Evolutionary conservation across 1,140 invertebrate genomes (phyloP).

Genomic region (Megalonaias nervosa): DNA sequence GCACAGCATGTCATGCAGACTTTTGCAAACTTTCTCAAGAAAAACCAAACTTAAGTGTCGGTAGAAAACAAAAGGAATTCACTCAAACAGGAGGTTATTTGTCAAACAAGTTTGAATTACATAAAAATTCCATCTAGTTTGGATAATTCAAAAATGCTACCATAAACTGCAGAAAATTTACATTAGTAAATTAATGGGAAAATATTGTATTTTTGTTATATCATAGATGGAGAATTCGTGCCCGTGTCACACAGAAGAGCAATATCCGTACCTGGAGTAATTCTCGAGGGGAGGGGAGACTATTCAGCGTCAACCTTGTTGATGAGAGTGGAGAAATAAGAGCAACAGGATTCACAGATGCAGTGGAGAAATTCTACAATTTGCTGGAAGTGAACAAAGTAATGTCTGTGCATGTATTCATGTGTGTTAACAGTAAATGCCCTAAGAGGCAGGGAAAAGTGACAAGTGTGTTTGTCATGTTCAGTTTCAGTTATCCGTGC

Average conservation of each 20-base stretch:
- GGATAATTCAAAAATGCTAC: too few species aligned
- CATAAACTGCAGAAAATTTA: too few species aligned
- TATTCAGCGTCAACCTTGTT: constrained; percentile 93
- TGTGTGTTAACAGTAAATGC: neutral
- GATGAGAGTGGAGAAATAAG: constrained; percentile 97
- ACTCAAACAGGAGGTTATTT: too few species aligned
- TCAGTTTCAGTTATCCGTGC: neutral
- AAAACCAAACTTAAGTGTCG: too few species aligned
- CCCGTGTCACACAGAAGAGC: constrained; percentile 88
- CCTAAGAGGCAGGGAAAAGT: neutral
- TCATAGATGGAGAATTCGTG: constrained; percentile 92
- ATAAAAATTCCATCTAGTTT: too few species aligned
- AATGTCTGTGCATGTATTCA: constrained; percentile 7
- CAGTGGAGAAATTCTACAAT: constrained; percentile 92
- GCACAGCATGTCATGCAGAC: too few species aligned
- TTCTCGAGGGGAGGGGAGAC: constrained; percentile 90
- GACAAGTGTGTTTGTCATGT: neutral
- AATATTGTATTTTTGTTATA: neutral
- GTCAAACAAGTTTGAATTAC: too few species aligned
- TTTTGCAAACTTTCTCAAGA: too few species aligned
- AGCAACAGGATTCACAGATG: constrained; percentile 93
- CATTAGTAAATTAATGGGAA: neutral
- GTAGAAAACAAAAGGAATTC: too few species aligned
- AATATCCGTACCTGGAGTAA: constrained; percentile 91
- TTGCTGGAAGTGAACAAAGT: constrained; percentile 85